Conservation (phyloP, 1,140 invertebrate species). For the Solenopsis fugax region DNA sequence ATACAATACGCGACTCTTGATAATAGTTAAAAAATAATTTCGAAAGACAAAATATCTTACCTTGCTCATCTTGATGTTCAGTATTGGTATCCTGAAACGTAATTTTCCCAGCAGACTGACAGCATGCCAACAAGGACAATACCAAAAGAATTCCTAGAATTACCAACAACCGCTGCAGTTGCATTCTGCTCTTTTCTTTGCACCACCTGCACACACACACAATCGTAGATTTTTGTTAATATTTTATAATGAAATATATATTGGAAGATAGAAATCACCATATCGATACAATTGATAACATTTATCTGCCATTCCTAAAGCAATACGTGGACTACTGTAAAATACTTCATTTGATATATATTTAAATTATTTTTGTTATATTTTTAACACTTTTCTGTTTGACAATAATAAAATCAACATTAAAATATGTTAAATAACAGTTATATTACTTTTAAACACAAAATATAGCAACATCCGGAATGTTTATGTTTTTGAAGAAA, state of each 20-base stretch:
- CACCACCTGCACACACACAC: conserved; percentile 40
- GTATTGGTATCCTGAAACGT: conserved; percentile 79
- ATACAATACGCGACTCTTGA: not conserved
- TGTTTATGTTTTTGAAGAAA: not conserved
- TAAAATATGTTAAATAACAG: conserved; percentile 3
- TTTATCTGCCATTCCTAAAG: not conserved
- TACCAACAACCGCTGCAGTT: conserved; percentile 77
- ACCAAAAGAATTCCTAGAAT: conserved; percentile 76
- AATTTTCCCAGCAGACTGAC: conserved; percentile 74
- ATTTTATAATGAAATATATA: not conserved
- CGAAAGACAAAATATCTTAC: conserved; percentile 79
- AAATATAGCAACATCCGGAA: not conserved
- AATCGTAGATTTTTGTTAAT: conserved; percentile 48
- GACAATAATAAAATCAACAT: not conserved
- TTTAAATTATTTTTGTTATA: not conserved
- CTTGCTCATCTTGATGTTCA: conserved; percentile 72
- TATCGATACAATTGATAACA: not conserved
- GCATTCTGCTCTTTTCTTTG: conserved; percentile 77
- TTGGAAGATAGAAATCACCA: not conserved
- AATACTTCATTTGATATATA: too few species aligned
- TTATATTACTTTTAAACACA: not conserved
- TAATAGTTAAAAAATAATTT: not conserved
- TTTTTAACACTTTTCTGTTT: not conserved
- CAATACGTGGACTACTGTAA: not conserved
- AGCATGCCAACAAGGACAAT: conserved; percentile 69